These are phyloP conservation scores for Argyrosomus regius DNA, from an alignment of 2,797 vertebrate species.

Conservation along the genomic window DNA sequence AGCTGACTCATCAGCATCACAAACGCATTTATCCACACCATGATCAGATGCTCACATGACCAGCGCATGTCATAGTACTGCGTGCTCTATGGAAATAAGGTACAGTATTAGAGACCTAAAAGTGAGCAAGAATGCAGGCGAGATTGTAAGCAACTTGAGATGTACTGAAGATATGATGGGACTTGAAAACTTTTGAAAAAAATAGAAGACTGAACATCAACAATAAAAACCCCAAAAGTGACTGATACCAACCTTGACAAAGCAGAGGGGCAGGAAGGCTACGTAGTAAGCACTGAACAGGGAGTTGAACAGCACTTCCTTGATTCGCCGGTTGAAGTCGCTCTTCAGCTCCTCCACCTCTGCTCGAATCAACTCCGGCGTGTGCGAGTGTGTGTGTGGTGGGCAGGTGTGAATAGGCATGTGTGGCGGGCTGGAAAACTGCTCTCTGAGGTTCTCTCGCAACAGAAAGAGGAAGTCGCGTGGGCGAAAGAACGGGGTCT, in stretches of 20 bases:
- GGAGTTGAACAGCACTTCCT: constrained; percentile 99
- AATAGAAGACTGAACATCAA: neutral
- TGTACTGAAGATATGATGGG: neutral
- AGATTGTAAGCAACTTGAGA: neutral
- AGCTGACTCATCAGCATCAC: constrained; percentile 99
- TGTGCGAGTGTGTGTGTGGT: constrained; percentile 84
- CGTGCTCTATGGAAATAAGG: constrained; percentile 89
- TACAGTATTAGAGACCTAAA: neutral
- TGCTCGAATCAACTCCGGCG: constrained; percentile 95
- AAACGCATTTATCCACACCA: constrained; percentile 99
- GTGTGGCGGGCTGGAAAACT: constrained; percentile 91
- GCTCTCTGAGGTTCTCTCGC: constrained; percentile 94
- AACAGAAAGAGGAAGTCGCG: constrained; percentile 95
- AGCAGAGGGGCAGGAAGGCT: constrained; percentile 97
- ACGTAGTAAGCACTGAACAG: constrained; percentile 99
- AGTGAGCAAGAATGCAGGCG: neutral
- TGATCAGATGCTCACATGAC: constrained; percentile 99
- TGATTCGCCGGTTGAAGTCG: constrained; percentile 98
- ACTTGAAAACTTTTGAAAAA: too few relatives aligned
- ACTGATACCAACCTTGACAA: constrained; percentile 91
- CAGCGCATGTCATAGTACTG: constrained; percentile 99
- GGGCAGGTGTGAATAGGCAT: constrained; percentile 96
- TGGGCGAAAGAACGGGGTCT: constrained; percentile 89
- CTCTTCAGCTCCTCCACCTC: constrained; percentile 98
- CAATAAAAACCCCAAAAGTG: neutral